Base-by-base conservation (phyloP, 1,140 invertebrate genomes). In the Euura lappo region DNA sequence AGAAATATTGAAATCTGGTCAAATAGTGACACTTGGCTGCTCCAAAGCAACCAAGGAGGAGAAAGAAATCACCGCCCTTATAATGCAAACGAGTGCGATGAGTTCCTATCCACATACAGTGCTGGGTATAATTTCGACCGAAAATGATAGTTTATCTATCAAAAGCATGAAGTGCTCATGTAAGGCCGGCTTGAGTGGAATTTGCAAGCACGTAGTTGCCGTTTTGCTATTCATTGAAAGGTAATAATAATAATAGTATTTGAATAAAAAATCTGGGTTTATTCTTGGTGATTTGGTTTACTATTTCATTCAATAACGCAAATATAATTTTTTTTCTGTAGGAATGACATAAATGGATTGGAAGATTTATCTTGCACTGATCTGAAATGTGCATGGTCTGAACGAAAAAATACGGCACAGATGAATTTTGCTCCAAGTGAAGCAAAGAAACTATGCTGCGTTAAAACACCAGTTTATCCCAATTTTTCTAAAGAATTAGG, bases 381-480 rank as follows among this genome's bases (percentile, higher is more conserved):
- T 45, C 67, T 11, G 8, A 74, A 77, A 71, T 75, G 74, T 42
- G 6, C 75, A 6, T 77, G 76, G 76, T 75, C 74, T 51, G 68
- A 68, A 45, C 71, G 68, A 28, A 73, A 77, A 71, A 45, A 13
- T 10, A 66, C 73, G 11, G 64, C 47, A 10, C 44, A 72, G 2
- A 72, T 73, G 46, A 67, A 74, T 42, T 77, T 73, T 42, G 8
- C 68, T 70, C 6, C 76, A 42, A 65, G 73, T 8, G 72, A 72
- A 2, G 7, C n/a, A n/a, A n/a, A 2, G 11, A n/a, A 51, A 51
- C 47, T 8, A 7, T 7, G 11, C 47, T 51, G 47, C n/a, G 11
- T 51, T 51, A 51, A 51, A 51, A n/a, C 47, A 8, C 6, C 47
- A 51, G 47, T 28, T 28, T 28, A 28, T 28, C 28, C 28, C 28